A percentile compares a stretch with the other conserved stretches of the same genome.
phyloP scores from a whole-genome alignment of 2,888 invertebrate species.

The Apamea monoglypha region DNA sequence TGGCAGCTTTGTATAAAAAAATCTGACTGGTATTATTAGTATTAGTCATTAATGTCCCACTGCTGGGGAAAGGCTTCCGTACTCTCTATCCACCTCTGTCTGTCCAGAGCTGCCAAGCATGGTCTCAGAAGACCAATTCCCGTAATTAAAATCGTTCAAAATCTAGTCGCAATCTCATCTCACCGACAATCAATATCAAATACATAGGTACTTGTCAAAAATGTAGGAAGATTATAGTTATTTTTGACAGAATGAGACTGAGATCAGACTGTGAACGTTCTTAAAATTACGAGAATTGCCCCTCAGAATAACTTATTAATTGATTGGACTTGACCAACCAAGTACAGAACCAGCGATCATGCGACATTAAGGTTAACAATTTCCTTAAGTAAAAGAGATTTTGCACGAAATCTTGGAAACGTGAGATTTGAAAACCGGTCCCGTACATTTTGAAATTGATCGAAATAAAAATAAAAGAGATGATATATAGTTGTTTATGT shows the following conservation, averaged over 20 bases:
- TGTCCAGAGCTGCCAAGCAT: background rate
- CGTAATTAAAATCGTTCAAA: background rate
- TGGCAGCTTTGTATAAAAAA: background rate
- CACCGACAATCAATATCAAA: background rate
- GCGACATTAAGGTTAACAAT: conserved; percentile 68
- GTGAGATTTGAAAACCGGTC: background rate
- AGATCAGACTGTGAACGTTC: background rate
- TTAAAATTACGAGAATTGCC: background rate
- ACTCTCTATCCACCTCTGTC: background rate
- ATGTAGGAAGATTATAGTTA: background rate
- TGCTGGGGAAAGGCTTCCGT: background rate
- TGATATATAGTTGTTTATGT: background rate
- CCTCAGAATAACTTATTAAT: background rate
- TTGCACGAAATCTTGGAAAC: conserved; percentile 3
- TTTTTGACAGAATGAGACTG: background rate
- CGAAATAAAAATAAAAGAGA: background rate
- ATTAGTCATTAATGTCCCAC: background rate
- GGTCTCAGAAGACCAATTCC: background rate
- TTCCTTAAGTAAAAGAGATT: conserved; percentile 62
- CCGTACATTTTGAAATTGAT: background rate
- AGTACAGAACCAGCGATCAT: conserved; percentile 58
- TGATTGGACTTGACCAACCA: background rate
- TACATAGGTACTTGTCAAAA: no score
- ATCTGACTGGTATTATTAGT: background rate
- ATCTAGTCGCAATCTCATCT: background rate